These are phyloP conservation scores for Gavialis gangeticus DNA, from an alignment of 2,113 vertebrate genomes.

Conservation along the genomic window DNA sequence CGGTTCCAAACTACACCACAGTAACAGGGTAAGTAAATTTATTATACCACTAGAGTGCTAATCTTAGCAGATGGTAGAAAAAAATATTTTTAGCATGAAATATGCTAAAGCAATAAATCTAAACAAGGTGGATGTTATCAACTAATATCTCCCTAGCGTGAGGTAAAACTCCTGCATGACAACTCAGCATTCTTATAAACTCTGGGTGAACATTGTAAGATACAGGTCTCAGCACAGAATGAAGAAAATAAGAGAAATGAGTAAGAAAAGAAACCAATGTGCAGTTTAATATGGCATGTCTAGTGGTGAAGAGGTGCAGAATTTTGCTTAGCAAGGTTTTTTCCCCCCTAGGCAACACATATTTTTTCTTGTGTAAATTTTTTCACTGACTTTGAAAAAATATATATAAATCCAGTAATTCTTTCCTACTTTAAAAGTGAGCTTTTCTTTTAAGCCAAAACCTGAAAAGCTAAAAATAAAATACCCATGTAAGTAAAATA, in stretches of 20 bases:
- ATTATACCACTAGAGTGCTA: slow-evolving; percentile 83
- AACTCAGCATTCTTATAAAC: slow-evolving; percentile 79
- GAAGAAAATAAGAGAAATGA: slow-evolving; percentile 70
- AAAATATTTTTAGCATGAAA: slow-evolving; percentile 84
- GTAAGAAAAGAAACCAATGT: slow-evolving; percentile 28
- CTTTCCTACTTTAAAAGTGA: not conserved
- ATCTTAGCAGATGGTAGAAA: slow-evolving; percentile 85
- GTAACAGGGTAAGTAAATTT: slow-evolving; percentile 83
- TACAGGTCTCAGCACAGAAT: slow-evolving; percentile 49
- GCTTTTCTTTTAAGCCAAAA: not conserved
- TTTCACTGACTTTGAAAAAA: slow-evolving; percentile 37
- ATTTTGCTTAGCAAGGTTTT: slow-evolving; percentile 55
- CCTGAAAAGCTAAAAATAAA: not conserved
- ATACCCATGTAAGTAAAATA: not conserved
- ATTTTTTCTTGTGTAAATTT: slow-evolving; percentile 16
- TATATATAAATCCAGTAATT: not conserved
- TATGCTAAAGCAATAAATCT: slow-evolving; percentile 85
- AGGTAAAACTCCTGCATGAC: slow-evolving; percentile 79
- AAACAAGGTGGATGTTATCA: slow-evolving; percentile 84
- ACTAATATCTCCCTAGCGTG: slow-evolving; percentile 81
- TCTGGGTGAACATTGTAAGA: slow-evolving; percentile 58
- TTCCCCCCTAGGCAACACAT: slow-evolving; percentile 4
- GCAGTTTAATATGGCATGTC: slow-evolving; percentile 23
- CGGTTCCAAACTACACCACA: slow-evolving; percentile 81
- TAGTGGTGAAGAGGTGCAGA: slow-evolving; percentile 7